Percentiles rank a stretch among this genome's conserved stretches.
Evolutionary conservation across 2,113 vertebrate species (phyloP).

Genomic region (Cnemophilus loriae): DNA sequence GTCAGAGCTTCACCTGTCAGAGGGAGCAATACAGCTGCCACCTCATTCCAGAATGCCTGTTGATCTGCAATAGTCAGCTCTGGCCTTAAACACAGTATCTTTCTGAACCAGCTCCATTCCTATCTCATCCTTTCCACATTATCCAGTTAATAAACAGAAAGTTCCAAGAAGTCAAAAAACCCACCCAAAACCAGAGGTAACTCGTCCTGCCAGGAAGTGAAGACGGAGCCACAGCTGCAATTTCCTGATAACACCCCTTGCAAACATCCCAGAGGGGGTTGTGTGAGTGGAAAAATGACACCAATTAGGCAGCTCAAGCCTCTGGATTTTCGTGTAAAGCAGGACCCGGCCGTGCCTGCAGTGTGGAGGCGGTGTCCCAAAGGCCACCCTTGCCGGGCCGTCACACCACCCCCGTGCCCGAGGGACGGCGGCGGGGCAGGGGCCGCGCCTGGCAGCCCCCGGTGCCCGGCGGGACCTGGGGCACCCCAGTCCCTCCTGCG

Average conservation of each 20-base stretch:
- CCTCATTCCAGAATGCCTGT: not conserved
- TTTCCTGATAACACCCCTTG: not conserved
- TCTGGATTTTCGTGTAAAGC: not conserved
- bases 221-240: not conserved
- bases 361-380: not conserved
- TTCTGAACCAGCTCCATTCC: not conserved
- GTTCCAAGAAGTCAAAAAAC: slow-evolving; percentile 14
- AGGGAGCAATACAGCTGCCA: not conserved
- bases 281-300: not conserved
- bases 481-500: fast-evolving
- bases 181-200: not conserved
- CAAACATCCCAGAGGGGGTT: not conserved
- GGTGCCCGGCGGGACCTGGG: not conserved
- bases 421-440: not conserved
- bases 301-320: not conserved
- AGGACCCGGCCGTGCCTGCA: not conserved
- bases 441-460: not conserved
- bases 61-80: not conserved
- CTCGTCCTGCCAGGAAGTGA: not conserved
- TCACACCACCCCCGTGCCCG: not conserved
- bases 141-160: not conserved
- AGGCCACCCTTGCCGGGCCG: not conserved
- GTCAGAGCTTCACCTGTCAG: not conserved
- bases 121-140: not conserved
- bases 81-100: not conserved